phyloP scores from a whole-genome alignment of 2,888 invertebrate genomes.

The Agonum fuliginosum region DNA sequence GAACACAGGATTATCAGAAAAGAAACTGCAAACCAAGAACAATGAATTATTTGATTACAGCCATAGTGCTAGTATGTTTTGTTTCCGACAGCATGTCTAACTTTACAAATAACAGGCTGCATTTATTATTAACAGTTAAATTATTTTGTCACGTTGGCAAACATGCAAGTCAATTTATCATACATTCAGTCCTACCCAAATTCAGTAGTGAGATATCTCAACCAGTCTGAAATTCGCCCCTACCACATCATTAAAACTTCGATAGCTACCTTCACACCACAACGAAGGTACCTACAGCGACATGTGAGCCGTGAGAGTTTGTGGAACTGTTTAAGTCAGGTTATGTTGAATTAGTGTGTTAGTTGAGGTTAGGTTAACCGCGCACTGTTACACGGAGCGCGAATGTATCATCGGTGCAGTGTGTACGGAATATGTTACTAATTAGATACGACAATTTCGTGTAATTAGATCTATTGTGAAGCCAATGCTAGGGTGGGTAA shows the following conservation, averaged over 20 bases:
- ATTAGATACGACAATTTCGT: constrained; percentile 1
- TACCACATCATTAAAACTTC: constrained; percentile 37
- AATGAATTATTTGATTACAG: no score
- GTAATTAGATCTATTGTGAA: background rate
- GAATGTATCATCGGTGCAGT: background rate
- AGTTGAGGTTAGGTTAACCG: background rate
- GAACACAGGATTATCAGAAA: no score
- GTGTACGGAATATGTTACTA: constrained; percentile 8
- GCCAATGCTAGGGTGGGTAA: no score
- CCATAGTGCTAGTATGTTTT: no score
- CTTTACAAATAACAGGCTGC: no score
- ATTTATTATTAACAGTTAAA: constrained; percentile 24
- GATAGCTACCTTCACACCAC: constrained; percentile 5
- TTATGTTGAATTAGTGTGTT: background rate
- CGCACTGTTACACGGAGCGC: background rate
- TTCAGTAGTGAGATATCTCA: no score
- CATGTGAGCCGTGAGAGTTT: background rate
- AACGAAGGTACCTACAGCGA: no score
- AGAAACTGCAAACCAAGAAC: no score
- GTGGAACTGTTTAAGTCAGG: background rate
- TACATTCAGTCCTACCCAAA: constrained; percentile 6
- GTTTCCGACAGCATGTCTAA: no score
- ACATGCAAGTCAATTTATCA: constrained; percentile 12
- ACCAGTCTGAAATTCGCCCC: no score
- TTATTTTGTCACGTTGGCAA: background rate